Evolutionary conservation across 2,888 invertebrate genomes (phyloP).

Genomic region (Campoletis raptor): DNA sequence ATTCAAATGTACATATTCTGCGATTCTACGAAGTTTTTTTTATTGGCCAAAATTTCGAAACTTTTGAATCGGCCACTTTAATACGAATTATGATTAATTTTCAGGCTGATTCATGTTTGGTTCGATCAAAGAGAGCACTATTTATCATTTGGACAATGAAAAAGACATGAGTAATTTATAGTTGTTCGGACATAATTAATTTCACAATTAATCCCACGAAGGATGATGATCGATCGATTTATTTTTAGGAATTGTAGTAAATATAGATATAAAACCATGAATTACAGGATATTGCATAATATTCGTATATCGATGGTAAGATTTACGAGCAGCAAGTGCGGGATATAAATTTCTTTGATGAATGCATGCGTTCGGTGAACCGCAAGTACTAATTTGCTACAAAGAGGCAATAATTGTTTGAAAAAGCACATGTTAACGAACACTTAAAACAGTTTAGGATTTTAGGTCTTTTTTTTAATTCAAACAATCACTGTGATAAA

Average conservation of each 20-base stretch:
- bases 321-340: neutral
- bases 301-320: neutral
- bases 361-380: neutral
- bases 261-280: neutral
- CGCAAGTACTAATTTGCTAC: neutral
- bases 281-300: neutral
- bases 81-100: neutral
- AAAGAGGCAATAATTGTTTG: neutral
- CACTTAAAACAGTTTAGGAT: neutral
- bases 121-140: too few species aligned
- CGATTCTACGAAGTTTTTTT: neutral
- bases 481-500: neutral
- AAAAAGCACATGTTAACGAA: neutral
- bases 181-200: neutral
- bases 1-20: too few species aligned
- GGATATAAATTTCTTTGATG: constrained; percentile 1
- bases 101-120: neutral
- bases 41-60: neutral
- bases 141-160: neutral
- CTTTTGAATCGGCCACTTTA: neutral
- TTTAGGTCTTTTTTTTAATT: neutral
- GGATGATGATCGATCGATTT: neutral
- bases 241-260: neutral
- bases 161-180: neutral
- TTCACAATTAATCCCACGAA: neutral